phyloP scores from a whole-genome alignment of 2,113 vertebrate species.

The Leptocoma aspasia region DNA sequence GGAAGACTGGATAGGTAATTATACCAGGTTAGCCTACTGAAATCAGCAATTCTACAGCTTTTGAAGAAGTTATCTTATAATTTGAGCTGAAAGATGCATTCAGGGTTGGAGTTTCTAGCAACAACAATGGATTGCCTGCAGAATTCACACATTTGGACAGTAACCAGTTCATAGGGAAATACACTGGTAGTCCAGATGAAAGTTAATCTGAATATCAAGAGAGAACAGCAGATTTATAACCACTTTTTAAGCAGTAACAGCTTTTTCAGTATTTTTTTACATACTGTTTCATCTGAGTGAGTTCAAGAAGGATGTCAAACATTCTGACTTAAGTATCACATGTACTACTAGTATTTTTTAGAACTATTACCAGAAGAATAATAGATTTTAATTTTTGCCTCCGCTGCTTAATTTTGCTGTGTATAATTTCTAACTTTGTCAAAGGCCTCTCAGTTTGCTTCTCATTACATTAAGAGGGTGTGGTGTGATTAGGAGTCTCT shows the following conservation, averaged over 20 bases:
- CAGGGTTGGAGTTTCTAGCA: not conserved
- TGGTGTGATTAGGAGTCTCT: not conserved
- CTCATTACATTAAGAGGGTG: not conserved
- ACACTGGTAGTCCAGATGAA: not conserved
- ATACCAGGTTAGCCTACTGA: not conserved
- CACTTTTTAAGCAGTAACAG: not conserved
- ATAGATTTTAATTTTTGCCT: not conserved
- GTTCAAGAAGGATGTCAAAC: not conserved
- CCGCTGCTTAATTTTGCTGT: not conserved
- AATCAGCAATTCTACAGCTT: not conserved
- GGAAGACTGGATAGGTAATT: not conserved
- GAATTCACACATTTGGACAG: not conserved
- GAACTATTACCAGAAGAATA: not conserved
- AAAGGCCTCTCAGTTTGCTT: not conserved
- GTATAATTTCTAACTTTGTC: not conserved
- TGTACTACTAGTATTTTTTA: not conserved
- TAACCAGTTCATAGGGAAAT: not conserved
- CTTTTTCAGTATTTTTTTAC: not conserved
- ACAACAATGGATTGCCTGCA: not conserved
- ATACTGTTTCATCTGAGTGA: not conserved
- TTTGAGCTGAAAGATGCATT: not conserved
- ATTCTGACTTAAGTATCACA: not conserved
- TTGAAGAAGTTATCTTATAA: not conserved
- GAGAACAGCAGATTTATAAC: not conserved
- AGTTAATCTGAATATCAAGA: not conserved